Evolutionary conservation across 2,797 vertebrate genomes (phyloP).

Genomic region (Girardinus metallicus): DNA sequence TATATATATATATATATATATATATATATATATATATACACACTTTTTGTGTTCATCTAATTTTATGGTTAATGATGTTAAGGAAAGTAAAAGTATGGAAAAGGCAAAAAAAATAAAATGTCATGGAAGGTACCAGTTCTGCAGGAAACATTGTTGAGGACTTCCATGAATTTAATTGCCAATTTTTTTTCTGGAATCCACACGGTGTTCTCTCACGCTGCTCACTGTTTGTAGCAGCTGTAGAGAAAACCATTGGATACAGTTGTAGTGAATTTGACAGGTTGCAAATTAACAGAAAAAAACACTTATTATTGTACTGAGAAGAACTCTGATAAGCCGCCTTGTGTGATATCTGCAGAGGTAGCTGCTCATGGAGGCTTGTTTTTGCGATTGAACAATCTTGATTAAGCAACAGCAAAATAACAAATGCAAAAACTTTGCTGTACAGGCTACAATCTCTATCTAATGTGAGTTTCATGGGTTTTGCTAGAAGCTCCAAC

Average conservation of each 20-base stretch:
- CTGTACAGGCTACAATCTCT: no score
- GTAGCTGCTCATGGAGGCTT: background rate
- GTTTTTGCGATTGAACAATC: background rate
- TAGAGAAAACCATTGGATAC: background rate
- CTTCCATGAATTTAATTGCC: background rate
- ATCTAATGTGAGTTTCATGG: background rate
- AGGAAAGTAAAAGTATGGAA: no score
- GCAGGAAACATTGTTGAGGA: background rate
- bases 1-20: no score
- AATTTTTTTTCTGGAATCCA: background rate
- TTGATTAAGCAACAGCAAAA: background rate
- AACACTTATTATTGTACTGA: background rate
- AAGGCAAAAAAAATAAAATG: no score
- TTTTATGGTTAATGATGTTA: no score
- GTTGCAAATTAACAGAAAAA: background rate
- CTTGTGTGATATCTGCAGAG: background rate
- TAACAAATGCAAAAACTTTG: background rate
- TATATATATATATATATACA: no score
- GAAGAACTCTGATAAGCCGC: background rate
- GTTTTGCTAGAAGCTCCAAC: background rate
- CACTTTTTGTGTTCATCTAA: no score
- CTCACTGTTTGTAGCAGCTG: background rate
- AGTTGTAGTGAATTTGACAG: background rate
- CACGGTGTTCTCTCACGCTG: background rate
- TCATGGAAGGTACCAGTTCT: background rate